Evolutionary conservation across 2,888 invertebrate species (phyloP), one percentile per base, ranked within the genome.

Genomic region (Papilio protenor): DNA sequence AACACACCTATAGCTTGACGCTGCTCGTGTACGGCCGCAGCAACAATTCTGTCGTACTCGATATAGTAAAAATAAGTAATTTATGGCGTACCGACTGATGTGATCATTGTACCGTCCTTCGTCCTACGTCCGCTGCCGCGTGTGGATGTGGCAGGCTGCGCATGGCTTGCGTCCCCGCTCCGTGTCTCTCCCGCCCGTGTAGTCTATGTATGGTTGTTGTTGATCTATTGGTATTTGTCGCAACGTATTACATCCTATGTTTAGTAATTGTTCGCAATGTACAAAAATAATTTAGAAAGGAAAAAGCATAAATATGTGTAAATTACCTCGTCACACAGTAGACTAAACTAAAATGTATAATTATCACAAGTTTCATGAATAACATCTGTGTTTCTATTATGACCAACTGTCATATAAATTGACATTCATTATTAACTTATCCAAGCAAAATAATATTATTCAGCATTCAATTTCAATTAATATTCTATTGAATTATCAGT

Each of bases 151-250:
- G 57, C 18, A 47, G 49, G 21, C 69, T 47, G 70, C 61, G 78
- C 78, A 78, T 78, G 78, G 78, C 78, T 75, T 78, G 64, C 18
- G 61, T 61, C 64, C 77, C 78, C 52, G 59, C 74, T 74, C 57
- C 57, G 71, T 71, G 61, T 77, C 49, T 71, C 49, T 33, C 64
- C 73, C 73, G 49, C 16, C 49, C 73, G 45, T 74, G 73, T 69
- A 73, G 45, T 72, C 21, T 52, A 27, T 47, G 33, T 72, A 52
- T 64, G 40, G 27, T 73, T 77, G 52, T 73, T 73, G 73, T 73
- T 72, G 23, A 52, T 33, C 49, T 5, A 52, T 18, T 71, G 8
- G 18, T 49, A 52, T n/a, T 27, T 27, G 47, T 71, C 2, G 8
- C 52, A 49, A 70, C 23, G 70, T 21, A 21, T 21, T 70, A 70